Evolutionary conservation across 2,113 vertebrate genomes (phyloP), one percentile per base, ranked within the genome.

Genomic region (Lagopus leucura): DNA sequence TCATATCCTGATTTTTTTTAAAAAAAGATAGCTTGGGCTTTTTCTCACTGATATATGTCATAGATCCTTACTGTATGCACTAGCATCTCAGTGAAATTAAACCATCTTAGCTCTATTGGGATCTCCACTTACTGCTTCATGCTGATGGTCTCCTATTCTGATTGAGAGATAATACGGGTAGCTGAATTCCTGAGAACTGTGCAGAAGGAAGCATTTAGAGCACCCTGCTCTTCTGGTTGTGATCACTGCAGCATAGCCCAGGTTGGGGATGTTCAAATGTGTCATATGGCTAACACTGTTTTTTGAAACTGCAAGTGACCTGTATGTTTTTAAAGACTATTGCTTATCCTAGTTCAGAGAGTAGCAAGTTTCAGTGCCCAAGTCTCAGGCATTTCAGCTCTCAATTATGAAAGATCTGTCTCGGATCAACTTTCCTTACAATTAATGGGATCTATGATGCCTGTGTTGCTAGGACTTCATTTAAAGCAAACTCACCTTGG

Each of bases 401-500:
- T 74, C n/a, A 54, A 4, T 67, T 30, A 9, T 4, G 13, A 38
- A 71, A 69, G 6, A 48, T 32, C 43, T 83, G 36, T 30, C 34
- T 90, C 61, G 61, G 61, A 11, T 18, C 30, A 13, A 11, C 40
- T 79, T 80, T 38, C 18, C 66, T 85, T 55, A 32, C 45, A 17
- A 17, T 55, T 58, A 30, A 18, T 65, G 74, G 32, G 47, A 63
- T 69, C 42, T 32, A 38, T 34, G 27, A 28, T 69, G 38, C 64
- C 65, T 72, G 4, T 81, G 81, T 82, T 85, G 55, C 63, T 85
- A 85, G 45, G 24, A 84, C 36, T 92, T 91, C 80, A 88, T 84
- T 93, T 75, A 94, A 95, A 89, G 78, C 73, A 88, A 89, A 48
- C 64, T 96, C 90, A 85, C 86, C 80, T 69, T 93, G 82, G 34